These are phyloP conservation scores for Desmodus rotundus DNA, from an alignment of 2,113 vertebrate species.

Conservation along the genomic window DNA sequence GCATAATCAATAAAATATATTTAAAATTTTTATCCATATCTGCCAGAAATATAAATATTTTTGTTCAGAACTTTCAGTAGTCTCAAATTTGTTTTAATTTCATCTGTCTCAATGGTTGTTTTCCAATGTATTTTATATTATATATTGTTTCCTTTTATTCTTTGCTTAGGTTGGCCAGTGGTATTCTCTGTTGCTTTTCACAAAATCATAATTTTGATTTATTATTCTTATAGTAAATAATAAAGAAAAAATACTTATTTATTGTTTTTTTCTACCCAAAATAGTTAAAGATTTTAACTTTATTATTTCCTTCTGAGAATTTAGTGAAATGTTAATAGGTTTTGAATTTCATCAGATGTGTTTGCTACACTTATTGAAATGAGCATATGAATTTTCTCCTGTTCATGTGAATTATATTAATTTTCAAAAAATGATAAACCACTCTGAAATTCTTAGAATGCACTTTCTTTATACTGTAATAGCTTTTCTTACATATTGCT, in stretches of 20 bases:
- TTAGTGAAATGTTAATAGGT: neutral
- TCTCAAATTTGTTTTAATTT: neutral
- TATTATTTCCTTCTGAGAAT: neutral
- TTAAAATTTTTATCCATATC: neutral
- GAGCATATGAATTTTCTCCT: neutral
- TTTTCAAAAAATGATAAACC: neutral
- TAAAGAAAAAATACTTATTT: neutral
- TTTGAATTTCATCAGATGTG: neutral
- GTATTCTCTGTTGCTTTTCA: neutral
- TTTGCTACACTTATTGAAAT: neutral
- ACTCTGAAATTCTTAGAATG: neutral
- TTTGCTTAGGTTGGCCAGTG: neutral
- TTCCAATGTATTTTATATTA: neutral
- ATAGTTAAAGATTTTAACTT: neutral
- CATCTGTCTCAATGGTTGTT: neutral
- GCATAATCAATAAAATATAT: neutral
- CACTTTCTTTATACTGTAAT: neutral
- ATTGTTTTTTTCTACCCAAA: neutral
- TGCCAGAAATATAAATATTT: neutral
- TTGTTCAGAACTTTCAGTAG: neutral
- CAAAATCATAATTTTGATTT: neutral
- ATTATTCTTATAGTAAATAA: neutral
- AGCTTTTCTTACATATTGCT: neutral
- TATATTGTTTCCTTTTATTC: neutral
- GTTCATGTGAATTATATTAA: neutral